Conservation (phyloP, 2,113 vertebrate species). For the Diglossa brunneiventris region DNA sequence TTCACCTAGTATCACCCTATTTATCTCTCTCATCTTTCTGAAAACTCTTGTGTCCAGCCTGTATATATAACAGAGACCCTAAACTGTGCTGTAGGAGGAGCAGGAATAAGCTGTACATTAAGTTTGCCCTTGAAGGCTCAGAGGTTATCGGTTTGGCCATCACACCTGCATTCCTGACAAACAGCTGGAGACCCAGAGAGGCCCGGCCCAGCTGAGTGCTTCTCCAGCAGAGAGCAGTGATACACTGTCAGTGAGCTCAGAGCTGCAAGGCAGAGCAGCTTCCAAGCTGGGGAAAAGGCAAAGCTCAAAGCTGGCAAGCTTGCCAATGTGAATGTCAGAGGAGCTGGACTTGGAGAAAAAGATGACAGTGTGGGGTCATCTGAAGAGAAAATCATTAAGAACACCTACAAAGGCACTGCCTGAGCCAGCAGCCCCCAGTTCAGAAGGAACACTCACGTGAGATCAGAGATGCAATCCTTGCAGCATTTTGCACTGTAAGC, state of each 20-base stretch:
- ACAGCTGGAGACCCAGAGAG: constrained; percentile 3
- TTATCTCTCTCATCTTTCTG: neutral
- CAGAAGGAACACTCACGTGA: neutral
- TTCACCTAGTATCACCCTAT: neutral
- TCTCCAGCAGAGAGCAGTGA: constrained; percentile 86
- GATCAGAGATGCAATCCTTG: neutral
- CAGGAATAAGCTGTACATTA: neutral
- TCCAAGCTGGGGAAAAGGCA: constrained; percentile 31
- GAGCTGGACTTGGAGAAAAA: neutral
- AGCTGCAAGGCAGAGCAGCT: constrained; percentile 48
- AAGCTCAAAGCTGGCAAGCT: constrained; percentile 52
- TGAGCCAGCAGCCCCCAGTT: neutral
- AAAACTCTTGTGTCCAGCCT: neutral
- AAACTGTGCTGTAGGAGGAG: neutral
- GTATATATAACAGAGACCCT: neutral
- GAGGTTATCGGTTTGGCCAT: constrained; percentile 38
- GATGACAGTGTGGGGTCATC: neutral
- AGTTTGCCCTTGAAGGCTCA: neutral
- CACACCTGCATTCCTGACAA: constrained; percentile 68
- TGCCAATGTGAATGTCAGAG: neutral
- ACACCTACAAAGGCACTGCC: neutral
- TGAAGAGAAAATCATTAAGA: neutral
- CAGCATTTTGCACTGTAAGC: neutral
- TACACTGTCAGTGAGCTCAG: constrained; percentile 68
- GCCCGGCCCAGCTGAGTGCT: constrained; percentile 56